Conservation (phyloP, 2,888 invertebrate species). For the Diloba caeruleocephala region DNA sequence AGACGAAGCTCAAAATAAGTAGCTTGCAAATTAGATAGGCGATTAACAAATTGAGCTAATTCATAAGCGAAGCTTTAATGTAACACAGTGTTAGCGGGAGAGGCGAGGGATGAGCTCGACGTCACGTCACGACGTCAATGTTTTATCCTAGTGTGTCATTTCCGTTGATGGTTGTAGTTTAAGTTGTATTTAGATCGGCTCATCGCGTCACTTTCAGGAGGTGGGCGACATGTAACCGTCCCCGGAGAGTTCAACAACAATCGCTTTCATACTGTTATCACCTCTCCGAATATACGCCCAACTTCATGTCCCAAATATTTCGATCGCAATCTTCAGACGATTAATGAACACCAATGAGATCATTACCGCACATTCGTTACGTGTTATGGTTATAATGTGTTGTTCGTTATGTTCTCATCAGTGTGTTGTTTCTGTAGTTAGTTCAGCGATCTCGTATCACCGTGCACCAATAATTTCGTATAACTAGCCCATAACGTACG, state of each 20-base stretch:
- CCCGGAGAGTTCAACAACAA: slow-evolving; percentile 75
- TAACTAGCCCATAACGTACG: slow-evolving; percentile 80
- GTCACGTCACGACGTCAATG: slow-evolving; percentile 59
- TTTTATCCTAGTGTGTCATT: slow-evolving; percentile 49
- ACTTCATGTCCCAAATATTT: slow-evolving; percentile 65
- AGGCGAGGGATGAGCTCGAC: slow-evolving; percentile 70
- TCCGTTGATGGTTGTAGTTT: slow-evolving; percentile 41
- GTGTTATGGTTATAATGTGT: slow-evolving; percentile 36
- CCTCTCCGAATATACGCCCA: slow-evolving; percentile 82
- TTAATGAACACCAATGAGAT: slow-evolving; percentile 50
- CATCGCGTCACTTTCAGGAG: slow-evolving; percentile 51
- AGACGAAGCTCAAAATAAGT: slow-evolving; percentile 71
- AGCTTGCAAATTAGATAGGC: slow-evolving; percentile 87
- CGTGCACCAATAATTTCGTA: slow-evolving; percentile 78
- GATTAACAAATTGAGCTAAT: slow-evolving; percentile 87
- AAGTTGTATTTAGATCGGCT: slow-evolving; percentile 39
- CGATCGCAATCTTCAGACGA: slow-evolving; percentile 47
- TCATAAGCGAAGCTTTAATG: slow-evolving; percentile 85
- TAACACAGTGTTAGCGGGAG: slow-evolving; percentile 74
- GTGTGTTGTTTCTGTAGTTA: slow-evolving; percentile 26
- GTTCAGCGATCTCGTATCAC: slow-evolving; percentile 81
- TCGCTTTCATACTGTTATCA: slow-evolving; percentile 74
- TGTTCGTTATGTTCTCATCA: slow-evolving; percentile 39
- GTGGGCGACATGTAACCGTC: slow-evolving; percentile 81
- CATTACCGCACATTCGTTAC: slow-evolving; percentile 17